These are phyloP conservation scores for Oreochromis spilurus DNA, from an alignment of 2,113 vertebrate genomes.

Conservation along the genomic window DNA sequence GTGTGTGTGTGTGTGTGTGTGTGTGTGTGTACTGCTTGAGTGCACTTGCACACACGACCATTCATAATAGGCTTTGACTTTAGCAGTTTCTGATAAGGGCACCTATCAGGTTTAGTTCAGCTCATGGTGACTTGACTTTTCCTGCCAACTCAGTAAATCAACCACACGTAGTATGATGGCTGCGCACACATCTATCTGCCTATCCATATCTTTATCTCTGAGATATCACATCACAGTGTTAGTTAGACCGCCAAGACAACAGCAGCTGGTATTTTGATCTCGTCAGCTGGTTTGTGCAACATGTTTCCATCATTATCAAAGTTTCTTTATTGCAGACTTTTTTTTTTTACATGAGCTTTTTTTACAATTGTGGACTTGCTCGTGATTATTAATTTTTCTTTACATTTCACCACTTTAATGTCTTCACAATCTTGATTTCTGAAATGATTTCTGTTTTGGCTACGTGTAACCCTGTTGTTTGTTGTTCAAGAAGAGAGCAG, in stretches of 20 bases:
- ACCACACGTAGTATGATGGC: background rate
- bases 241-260: background rate
- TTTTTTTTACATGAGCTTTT: background rate
- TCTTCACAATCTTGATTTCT: background rate
- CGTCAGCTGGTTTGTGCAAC: background rate
- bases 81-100: conserved; percentile 37
- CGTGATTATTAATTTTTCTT: background rate
- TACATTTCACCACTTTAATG: background rate
- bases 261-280: background rate
- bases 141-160: conserved; percentile 49
- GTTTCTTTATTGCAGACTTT: background rate
- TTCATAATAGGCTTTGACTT: conserved; percentile 43
- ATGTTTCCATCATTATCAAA: background rate
- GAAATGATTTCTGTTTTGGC: background rate
- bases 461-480: background rate
- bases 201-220: conserved; percentile 4
- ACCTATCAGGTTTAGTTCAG: conserved; percentile 48
- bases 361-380: background rate
- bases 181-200: background rate
- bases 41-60: background rate
- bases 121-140: conserved; percentile 25
- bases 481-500: background rate
- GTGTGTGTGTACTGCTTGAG: background rate
- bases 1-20: background rate
- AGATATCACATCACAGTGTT: conserved; percentile 17